A percentile compares a stretch with the other conserved stretches of the same genome.
Evolutionary conservation across 2,113 vertebrate species (phyloP).

Genomic region (Bubo scandiacus): DNA sequence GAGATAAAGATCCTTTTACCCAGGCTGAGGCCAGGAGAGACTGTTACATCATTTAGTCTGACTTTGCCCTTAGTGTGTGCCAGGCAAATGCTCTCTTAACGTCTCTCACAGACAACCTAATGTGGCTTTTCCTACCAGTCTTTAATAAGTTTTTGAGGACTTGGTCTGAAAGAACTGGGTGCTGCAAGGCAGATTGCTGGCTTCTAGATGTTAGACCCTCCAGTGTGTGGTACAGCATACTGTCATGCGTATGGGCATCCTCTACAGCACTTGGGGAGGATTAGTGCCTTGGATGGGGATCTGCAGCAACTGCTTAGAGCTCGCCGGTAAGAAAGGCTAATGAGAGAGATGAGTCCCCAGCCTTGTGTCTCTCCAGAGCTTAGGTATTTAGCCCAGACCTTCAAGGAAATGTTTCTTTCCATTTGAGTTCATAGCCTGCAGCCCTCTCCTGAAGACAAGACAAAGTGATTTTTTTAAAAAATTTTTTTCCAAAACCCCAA

Average conservation of each 20-base stretch:
- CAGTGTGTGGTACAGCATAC: rapidly evolving
- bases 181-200: not conserved
- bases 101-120: not conserved
- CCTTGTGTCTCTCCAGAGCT: not conserved
- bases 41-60: not conserved
- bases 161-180: not conserved
- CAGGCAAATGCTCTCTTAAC: not conserved
- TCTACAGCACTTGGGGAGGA: rapidly evolving
- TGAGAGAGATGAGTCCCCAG: not conserved
- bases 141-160: not conserved
- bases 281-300: not conserved
- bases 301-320: not conserved
- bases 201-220: not conserved
- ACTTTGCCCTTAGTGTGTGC: not conserved
- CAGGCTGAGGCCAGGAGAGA: not conserved
- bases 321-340: not conserved
- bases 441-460: not conserved
- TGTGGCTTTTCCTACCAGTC: not conserved
- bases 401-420: not conserved
- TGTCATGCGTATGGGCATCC: rapidly evolving
- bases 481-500: not conserved
- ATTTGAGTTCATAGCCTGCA: not conserved
- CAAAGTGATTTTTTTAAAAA: not conserved
- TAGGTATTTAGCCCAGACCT: not conserved
- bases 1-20: not conserved